These are phyloP conservation scores for Helicoverpa assulta DNA, from an alignment of 2,888 invertebrate genomes.

Conservation along the genomic window DNA sequence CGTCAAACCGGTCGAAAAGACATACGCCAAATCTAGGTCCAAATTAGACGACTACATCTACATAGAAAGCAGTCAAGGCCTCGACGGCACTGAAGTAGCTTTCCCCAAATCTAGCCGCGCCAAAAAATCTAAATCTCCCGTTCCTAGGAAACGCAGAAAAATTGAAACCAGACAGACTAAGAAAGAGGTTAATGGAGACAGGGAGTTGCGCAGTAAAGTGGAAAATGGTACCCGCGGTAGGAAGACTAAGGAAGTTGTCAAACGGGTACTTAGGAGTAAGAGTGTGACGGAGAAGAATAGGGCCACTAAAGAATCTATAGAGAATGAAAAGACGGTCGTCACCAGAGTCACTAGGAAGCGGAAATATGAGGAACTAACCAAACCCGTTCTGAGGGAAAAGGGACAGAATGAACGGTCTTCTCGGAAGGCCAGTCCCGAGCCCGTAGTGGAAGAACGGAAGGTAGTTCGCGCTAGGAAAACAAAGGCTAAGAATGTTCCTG, in stretches of 20 bases:
- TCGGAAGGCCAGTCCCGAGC: slow-evolving; percentile 66
- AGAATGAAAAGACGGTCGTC: slow-evolving; percentile 79
- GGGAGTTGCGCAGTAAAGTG: slow-evolving; percentile 71
- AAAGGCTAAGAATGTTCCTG: slow-evolving; percentile 52
- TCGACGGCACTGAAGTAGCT: slow-evolving; percentile 81
- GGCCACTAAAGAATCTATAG: slow-evolving; percentile 84
- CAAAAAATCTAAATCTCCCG: slow-evolving; percentile 77
- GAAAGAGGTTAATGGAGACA: slow-evolving; percentile 66
- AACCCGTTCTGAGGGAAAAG: slow-evolving; percentile 84
- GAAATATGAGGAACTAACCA: slow-evolving; percentile 76
- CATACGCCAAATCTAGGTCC: slow-evolving; percentile 82
- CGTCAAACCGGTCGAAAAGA: slow-evolving; percentile 84
- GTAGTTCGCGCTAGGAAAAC: slow-evolving; percentile 74
- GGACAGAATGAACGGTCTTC: slow-evolving; percentile 81
- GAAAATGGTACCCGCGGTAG: slow-evolving; percentile 56
- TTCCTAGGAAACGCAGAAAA: slow-evolving; percentile 84
- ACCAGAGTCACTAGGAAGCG: slow-evolving; percentile 79
- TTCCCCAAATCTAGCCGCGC: slow-evolving; percentile 77
- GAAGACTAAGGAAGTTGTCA: slow-evolving; percentile 55
- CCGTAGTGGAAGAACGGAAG: slow-evolving; percentile 68
- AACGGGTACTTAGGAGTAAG: slow-evolving; percentile 64
- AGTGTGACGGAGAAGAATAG: slow-evolving; percentile 69
- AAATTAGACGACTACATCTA: slow-evolving; percentile 86
- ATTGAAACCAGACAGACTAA: slow-evolving; percentile 69
- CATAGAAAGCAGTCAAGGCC: slow-evolving; percentile 81